These are phyloP conservation scores for Vanacampus margaritifer DNA, from an alignment of 2,113 vertebrate genomes.

Conservation along the genomic window DNA sequence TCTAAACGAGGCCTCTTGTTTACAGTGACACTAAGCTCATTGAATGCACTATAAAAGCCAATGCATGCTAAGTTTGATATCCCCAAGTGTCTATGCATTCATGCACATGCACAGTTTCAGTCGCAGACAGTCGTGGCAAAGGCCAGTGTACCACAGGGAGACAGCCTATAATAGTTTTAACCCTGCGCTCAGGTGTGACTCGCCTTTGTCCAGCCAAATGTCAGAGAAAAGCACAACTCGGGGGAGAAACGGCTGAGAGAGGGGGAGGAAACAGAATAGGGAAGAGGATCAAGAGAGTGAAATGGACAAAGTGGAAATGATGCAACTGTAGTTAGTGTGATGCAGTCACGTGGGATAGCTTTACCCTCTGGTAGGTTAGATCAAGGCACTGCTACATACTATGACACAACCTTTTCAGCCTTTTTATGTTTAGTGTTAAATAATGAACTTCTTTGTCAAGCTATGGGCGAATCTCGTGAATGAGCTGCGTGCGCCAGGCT, in stretches of 20 bases:
- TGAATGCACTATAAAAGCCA: background rate
- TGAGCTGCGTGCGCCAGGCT: conserved; percentile 32
- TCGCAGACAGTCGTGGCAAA: conserved; percentile 64
- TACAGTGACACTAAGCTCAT: background rate
- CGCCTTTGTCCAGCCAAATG: conserved; percentile 79
- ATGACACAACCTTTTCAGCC: background rate
- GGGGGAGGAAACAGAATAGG: conserved; percentile 11
- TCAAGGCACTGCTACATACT: too few species aligned
- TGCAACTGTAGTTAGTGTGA: conserved; percentile 5
- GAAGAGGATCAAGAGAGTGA: conserved; percentile 29
- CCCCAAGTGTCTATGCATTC: conserved; percentile 14
- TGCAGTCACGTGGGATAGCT: conserved; percentile 5
- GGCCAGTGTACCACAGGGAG: conserved; percentile 70
- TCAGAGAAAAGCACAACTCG: conserved; percentile 73
- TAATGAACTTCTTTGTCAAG: background rate
- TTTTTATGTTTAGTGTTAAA: background rate
- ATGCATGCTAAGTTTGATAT: conserved; percentile 1
- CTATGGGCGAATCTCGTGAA: background rate
- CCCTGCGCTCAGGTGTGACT: conserved; percentile 74
- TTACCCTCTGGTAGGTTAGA: background rate
- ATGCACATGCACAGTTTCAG: conserved; percentile 30
- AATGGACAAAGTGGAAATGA: conserved; percentile 12
- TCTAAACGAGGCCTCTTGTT: background rate
- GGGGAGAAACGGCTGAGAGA: conserved; percentile 35
- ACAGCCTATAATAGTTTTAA: conserved; percentile 77